phyloP scores from a whole-genome alignment of 2,888 invertebrate species.

The Petrophora chlorosata region DNA sequence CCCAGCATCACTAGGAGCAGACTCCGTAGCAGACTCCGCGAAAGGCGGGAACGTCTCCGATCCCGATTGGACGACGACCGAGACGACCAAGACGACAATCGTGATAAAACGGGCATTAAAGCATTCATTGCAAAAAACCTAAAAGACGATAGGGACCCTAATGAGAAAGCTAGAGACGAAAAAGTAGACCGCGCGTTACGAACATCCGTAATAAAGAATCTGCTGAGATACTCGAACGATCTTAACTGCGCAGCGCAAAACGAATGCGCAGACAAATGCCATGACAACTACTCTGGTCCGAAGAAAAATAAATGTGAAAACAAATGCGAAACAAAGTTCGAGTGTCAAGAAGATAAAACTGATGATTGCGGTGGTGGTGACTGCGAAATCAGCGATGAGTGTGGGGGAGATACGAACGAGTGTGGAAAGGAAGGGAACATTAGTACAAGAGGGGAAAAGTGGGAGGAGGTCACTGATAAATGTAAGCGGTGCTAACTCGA shows the following conservation, averaged over 20 bases:
- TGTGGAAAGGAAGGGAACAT: not conserved
- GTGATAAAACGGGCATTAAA: not conserved
- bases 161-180: not conserved
- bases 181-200: constrained; percentile 23
- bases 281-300: constrained; percentile 17
- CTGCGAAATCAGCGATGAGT: constrained; percentile 25
- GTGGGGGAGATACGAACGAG: not conserved
- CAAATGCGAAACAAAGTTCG: constrained; percentile 44
- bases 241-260: constrained; percentile 47
- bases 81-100: not conserved
- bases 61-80: constrained; percentile 3
- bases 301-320: constrained; percentile 39
- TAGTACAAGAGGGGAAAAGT: not conserved
- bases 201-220: constrained; percentile 47
- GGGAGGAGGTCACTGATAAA: not conserved
- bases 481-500: too few species aligned
- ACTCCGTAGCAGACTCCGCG: not conserved
- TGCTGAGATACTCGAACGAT: constrained; percentile 41
- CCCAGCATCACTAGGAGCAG: not conserved
- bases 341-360: constrained; percentile 39
- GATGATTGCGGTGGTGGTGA: constrained; percentile 28
- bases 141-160: constrained; percentile 7
- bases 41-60: constrained; percentile 7
- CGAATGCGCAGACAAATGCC: constrained; percentile 48
- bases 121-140: not conserved